phyloP scores from a whole-genome alignment of 2,888 invertebrate species.

The Yponomeuta sedellus region DNA sequence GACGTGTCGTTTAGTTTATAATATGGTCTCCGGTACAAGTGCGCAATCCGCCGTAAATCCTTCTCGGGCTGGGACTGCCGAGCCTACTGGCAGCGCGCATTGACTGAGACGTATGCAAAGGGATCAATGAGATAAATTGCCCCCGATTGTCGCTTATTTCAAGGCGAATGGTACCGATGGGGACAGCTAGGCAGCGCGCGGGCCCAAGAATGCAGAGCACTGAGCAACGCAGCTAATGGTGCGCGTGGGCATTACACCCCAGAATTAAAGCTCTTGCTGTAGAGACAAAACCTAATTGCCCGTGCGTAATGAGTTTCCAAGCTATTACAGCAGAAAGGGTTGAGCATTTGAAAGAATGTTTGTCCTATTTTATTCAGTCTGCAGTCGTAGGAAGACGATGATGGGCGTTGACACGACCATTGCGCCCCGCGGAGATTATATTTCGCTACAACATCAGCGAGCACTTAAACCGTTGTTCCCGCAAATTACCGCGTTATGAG shows the following conservation, averaged over 20 bases:
- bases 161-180: slow-evolving; percentile 39
- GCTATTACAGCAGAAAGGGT: not conserved
- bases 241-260: slow-evolving; percentile 55
- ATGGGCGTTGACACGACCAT: not conserved
- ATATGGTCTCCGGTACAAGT: slow-evolving; percentile 14
- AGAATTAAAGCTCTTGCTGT: slow-evolving; percentile 22
- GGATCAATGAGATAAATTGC: slow-evolving; percentile 70
- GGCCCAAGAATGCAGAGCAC: slow-evolving; percentile 21
- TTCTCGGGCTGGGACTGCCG: slow-evolving; percentile 29
- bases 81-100: slow-evolving; percentile 37
- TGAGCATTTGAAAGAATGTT: slow-evolving; percentile 3
- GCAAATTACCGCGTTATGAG: slow-evolving; percentile 62
- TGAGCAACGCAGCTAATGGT: slow-evolving; percentile 40
- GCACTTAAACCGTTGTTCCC: slow-evolving; percentile 47
- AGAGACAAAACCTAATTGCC: slow-evolving; percentile 32
- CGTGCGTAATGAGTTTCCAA: slow-evolving; percentile 5
- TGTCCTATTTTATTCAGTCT: not conserved
- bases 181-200: slow-evolving; percentile 22
- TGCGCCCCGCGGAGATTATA: slow-evolving; percentile 36
- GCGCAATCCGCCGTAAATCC: slow-evolving; percentile 50
- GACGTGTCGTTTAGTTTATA: not conserved
- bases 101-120: slow-evolving; percentile 69
- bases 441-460: slow-evolving; percentile 46
- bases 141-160: slow-evolving; percentile 59
- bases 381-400: not conserved